Percentiles rank a stretch among this genome's conserved stretches.
These are phyloP conservation scores for Sphecodes monilicornis DNA, from an alignment of 2,888 invertebrate genomes.

Conservation along the genomic window DNA sequence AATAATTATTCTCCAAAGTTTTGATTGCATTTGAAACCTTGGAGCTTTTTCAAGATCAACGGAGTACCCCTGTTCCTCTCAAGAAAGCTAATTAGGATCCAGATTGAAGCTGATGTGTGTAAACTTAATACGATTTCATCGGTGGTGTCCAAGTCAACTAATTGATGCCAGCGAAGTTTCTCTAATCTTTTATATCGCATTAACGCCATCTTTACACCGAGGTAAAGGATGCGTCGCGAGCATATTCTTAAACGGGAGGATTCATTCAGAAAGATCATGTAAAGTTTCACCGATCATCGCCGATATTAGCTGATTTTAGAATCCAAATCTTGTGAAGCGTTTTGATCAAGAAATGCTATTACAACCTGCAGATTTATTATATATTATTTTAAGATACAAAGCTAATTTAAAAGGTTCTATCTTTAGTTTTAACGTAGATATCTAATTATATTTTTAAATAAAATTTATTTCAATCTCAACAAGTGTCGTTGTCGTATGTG, in stretches of 20 bases:
- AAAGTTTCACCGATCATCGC: not conserved
- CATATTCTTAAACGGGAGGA: not conserved
- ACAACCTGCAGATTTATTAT: no score
- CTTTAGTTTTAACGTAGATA: not conserved
- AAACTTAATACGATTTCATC: slow-evolving; percentile 10
- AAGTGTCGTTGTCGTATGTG: no score
- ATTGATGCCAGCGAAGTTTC: not conserved
- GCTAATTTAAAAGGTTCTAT: no score
- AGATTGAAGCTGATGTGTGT: slow-evolving; percentile 18
- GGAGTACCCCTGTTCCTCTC: slow-evolving; percentile 18
- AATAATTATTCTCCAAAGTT: slow-evolving; percentile 53
- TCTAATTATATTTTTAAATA: not conserved
- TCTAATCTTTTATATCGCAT: not conserved
- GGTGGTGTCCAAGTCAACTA: not conserved
- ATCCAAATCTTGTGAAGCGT: no score
- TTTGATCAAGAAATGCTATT: no score
- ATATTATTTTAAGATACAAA: no score
- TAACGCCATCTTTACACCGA: not conserved
- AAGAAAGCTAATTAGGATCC: slow-evolving; percentile 8
- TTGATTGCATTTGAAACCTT: slow-evolving; percentile 44
- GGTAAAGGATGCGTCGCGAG: not conserved
- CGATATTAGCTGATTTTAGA: no score
- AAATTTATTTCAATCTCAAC: not conserved
- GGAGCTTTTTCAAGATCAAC: slow-evolving; percentile 21
- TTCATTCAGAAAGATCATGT: not conserved